Base-by-base conservation (phyloP, 1,140 invertebrate species). In the Pseudachorutes palmiensis region DNA sequence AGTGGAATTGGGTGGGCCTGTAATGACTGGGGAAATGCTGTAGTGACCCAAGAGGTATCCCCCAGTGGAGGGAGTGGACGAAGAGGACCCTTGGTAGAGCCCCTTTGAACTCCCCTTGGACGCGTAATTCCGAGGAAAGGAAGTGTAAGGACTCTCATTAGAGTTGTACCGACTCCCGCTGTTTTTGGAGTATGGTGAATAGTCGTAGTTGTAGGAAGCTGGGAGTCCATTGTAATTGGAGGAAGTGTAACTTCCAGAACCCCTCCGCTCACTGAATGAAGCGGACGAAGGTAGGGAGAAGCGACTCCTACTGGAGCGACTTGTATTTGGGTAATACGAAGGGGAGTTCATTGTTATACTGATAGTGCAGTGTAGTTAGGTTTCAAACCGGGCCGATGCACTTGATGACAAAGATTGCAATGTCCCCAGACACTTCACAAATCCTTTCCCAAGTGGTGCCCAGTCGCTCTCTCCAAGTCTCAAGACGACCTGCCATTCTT, bases 31-130 rank as follows among this genome's bases (percentile, higher is more conserved):
- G 31, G 57, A 32, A 22, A 70, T 36, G 0, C 65, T 62, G 45
- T 73, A 73, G 36, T 73, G 72, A 2, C 72, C 72, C 22, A 73
- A 55, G 1, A 73, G 32, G 59, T 73, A 73, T 14, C 72, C 65
- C 28, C 65, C 60, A 16, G 48, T 64, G 5, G 64, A 19, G 2
- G 49, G 26, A 9, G 67, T 66, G 12, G 48, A 41, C n/a, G 65
- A 65, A 9, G 66, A 33, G 16, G 22, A 14, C 2, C 58, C 30
- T 58, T 66, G 65, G 36, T 66, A 70, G 5, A n/a, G 58, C n/a
- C 33, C 57, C 12, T 45, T 57, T 9, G 45, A 29, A 19, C 58
- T 31, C 1, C 62, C 1, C 22, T 45, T 14, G n/a, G 32, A n/a
- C 61, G 49, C 33, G 60, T 68, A 71, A 29, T 1, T 63, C 14